phyloP scores from a whole-genome alignment of 1,140 invertebrate species.

The Polypedilum pembai region DNA sequence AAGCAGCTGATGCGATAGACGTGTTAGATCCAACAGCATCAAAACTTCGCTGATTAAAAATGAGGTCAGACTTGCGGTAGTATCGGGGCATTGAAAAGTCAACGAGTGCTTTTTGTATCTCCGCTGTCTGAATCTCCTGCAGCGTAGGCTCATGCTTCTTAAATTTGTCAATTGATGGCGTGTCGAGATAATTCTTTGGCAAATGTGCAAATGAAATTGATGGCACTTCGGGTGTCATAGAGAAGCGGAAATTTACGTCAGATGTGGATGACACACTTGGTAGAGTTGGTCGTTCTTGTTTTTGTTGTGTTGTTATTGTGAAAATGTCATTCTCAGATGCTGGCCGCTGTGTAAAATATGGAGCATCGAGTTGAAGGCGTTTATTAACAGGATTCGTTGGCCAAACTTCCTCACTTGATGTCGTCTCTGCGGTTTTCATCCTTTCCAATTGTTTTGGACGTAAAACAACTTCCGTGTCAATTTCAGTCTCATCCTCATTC shows the following conservation, averaged over 20 bases:
- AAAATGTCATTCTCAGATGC: conserved; percentile 42
- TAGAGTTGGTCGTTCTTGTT: background rate
- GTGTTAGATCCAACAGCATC: conserved; percentile 34
- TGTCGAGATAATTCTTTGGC: conserved; percentile 43
- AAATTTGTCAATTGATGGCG: conserved; percentile 43
- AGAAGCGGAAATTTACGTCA: conserved; percentile 36
- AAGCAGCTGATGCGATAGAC: conserved; percentile 34
- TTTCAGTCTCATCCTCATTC: conserved; percentile 3
- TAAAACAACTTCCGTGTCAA: conserved; percentile 39
- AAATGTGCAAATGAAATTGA: conserved; percentile 41
- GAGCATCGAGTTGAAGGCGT: conserved; percentile 34
- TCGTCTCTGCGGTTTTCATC: background rate
- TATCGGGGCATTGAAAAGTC: conserved; percentile 43
- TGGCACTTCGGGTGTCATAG: conserved; percentile 43
- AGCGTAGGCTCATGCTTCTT: conserved; percentile 39
- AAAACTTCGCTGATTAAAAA: conserved; percentile 39
- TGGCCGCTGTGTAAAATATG: conserved; percentile 37
- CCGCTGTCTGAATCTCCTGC: conserved; percentile 41
- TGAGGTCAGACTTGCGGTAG: conserved; percentile 38
- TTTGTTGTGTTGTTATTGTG: conserved; percentile 33
- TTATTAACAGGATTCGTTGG: background rate
- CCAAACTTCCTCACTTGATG: conserved; percentile 32
- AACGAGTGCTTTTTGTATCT: conserved; percentile 33
- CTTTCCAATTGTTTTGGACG: conserved; percentile 34
- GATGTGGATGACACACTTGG: conserved; percentile 30